Percentiles rank a stretch among this genome's conserved stretches.
These are phyloP conservation scores for Laupala kohalensis DNA, from an alignment of 1,140 invertebrate genomes.

Conservation along the genomic window DNA sequence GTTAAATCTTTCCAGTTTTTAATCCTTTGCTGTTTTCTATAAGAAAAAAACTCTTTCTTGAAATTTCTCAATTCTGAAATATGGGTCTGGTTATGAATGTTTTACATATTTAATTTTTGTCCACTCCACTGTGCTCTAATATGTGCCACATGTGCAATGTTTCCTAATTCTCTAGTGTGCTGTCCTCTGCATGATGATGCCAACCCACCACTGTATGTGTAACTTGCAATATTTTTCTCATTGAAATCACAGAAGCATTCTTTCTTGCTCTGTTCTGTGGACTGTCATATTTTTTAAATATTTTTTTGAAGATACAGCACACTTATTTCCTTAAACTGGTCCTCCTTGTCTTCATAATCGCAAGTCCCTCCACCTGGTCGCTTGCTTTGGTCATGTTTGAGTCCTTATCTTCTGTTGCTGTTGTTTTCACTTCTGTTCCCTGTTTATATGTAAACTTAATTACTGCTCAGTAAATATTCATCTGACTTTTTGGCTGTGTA, in stretches of 20 bases:
- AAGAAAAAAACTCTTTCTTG: not conserved
- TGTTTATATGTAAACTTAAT: not conserved
- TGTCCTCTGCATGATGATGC: not conserved
- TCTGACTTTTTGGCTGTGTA: conserved; percentile 10
- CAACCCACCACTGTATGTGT: not conserved
- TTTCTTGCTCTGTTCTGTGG: not conserved
- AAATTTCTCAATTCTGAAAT: not conserved
- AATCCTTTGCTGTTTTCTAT: not conserved
- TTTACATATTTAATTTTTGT: not conserved
- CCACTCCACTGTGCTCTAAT: not conserved
- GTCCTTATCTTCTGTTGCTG: conserved; percentile 2
- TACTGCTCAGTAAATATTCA: conserved; percentile 2
- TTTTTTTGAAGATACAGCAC: not conserved
- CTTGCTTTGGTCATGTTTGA: conserved; percentile 2
- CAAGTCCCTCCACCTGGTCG: not conserved
- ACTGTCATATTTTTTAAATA: not conserved
- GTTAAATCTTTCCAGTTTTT: not conserved
- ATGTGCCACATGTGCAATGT: not conserved
- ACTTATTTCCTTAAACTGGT: not conserved
- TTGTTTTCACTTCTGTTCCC: conserved; percentile 4
- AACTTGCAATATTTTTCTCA: not conserved
- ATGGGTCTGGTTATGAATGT: not conserved
- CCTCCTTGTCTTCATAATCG: not conserved
- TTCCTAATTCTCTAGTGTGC: not conserved
- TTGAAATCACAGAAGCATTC: not conserved